Evolutionary conservation across 2,113 vertebrate species (phyloP).

Genomic region (Dicrurus megarhynchus): DNA sequence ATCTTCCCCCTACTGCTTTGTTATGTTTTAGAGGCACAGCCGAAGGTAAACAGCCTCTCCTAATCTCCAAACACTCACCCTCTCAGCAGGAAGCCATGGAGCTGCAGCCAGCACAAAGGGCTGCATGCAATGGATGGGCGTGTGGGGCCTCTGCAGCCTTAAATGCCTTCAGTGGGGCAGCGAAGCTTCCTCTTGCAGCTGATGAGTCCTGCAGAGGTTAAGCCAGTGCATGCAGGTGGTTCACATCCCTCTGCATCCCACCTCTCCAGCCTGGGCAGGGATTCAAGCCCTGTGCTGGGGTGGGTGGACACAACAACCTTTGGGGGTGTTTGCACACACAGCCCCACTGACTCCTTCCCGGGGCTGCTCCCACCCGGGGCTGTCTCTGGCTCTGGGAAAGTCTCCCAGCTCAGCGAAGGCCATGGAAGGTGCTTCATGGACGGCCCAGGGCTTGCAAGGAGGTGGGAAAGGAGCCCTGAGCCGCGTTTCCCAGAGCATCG

Average conservation of each 20-base stretch:
- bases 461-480: neutral
- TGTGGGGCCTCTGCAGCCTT: neutral
- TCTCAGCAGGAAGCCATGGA: neutral
- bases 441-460: neutral
- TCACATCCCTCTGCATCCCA: neutral
- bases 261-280: neutral
- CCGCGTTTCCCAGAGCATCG: accelerated
- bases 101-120: neutral
- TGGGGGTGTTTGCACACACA: neutral
- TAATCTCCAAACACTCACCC: neutral
- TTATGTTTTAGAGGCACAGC: neutral
- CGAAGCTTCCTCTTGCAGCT: neutral
- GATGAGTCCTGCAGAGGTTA: neutral
- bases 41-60: neutral
- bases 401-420: neutral
- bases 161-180: neutral
- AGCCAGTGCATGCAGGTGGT: neutral
- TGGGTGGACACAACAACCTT: too few relatives aligned
- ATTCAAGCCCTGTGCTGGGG: neutral
- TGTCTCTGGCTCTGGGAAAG: neutral
- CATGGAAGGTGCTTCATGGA: neutral
- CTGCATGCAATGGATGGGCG: accelerated
- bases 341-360: neutral
- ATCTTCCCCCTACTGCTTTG: neutral
- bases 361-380: accelerated